phyloP scores from a whole-genome alignment of 1,140 invertebrate species.

The Gryon sp. region DNA sequence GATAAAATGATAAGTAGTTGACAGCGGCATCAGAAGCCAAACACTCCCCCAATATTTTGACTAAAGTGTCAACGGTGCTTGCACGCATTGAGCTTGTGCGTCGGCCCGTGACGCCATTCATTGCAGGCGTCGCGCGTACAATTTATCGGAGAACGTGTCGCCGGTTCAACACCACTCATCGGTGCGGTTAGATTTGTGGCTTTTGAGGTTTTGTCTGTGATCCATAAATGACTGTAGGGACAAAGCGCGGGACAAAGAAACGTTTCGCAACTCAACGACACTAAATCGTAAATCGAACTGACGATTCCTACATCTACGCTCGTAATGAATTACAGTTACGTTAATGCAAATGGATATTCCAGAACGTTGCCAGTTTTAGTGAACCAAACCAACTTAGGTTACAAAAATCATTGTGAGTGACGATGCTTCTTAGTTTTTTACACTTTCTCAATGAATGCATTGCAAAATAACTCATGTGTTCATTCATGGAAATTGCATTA shows the following conservation, averaged over 20 bases:
- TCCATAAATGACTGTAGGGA: constrained; percentile 62
- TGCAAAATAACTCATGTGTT: too few relatives aligned
- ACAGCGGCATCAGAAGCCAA: constrained; percentile 40
- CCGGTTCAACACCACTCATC: constrained; percentile 64
- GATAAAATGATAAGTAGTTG: constrained; percentile 35
- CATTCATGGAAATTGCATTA: too few relatives aligned
- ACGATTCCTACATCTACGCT: constrained; percentile 41
- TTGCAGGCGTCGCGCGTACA: constrained; percentile 56
- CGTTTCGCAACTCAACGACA: constrained; percentile 55
- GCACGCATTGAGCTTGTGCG: constrained; percentile 64
- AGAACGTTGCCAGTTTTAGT: constrained; percentile 8
- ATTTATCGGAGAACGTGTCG: constrained; percentile 68
- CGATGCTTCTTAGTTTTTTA: too few relatives aligned
- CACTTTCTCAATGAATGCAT: too few relatives aligned
- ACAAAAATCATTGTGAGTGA: too few relatives aligned
- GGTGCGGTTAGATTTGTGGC: constrained; percentile 68
- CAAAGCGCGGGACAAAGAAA: constrained; percentile 57
- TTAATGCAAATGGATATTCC: constrained; percentile 39
- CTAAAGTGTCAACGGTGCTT: constrained; percentile 64
- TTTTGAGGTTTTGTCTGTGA: constrained; percentile 65
- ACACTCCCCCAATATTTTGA: constrained; percentile 69
- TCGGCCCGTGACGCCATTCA: constrained; percentile 65
- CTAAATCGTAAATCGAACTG: constrained; percentile 57
- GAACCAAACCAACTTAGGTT: neutral
- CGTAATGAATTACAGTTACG: constrained; percentile 37